Evolutionary conservation across 2,888 invertebrate genomes (phyloP).

Genomic region (Thysanoteuthis rhombus): DNA sequence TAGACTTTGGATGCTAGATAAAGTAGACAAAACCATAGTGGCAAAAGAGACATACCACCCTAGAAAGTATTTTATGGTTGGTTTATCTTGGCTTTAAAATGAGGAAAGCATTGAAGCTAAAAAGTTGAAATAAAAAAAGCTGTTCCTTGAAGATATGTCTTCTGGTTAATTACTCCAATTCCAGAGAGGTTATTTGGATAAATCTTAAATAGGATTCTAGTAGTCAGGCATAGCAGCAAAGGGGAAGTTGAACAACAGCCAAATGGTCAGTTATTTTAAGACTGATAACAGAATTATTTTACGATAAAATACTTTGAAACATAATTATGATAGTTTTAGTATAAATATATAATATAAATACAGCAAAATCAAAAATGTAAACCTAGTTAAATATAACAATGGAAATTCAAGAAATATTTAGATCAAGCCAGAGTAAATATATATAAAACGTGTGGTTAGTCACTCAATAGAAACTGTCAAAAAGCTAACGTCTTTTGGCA

Average conservation of each 20-base stretch:
- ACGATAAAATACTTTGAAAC: not conserved
- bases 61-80: conserved; percentile 12
- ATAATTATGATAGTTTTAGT: not conserved
- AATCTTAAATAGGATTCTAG: not conserved
- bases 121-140: not conserved
- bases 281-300: not conserved
- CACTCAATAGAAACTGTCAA: no score
- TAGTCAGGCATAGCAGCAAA: not conserved
- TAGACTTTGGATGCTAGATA: not conserved
- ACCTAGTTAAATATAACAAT: not conserved
- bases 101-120: not conserved
- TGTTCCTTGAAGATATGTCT: not conserved
- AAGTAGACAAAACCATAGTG: not conserved
- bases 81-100: not conserved
- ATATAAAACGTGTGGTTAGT: no score
- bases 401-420: not conserved
- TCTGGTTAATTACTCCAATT: not conserved
- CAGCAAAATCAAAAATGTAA: not conserved
- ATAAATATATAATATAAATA: not conserved
- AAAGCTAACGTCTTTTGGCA: no score
- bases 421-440: not conserved
- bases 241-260: conserved; percentile 12
- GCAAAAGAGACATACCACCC: not conserved
- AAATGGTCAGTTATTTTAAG: not conserved
- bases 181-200: conserved; percentile 12